Evolutionary conservation across 1,140 invertebrate genomes (phyloP).

Genomic region (Megathymus violae): DNA sequence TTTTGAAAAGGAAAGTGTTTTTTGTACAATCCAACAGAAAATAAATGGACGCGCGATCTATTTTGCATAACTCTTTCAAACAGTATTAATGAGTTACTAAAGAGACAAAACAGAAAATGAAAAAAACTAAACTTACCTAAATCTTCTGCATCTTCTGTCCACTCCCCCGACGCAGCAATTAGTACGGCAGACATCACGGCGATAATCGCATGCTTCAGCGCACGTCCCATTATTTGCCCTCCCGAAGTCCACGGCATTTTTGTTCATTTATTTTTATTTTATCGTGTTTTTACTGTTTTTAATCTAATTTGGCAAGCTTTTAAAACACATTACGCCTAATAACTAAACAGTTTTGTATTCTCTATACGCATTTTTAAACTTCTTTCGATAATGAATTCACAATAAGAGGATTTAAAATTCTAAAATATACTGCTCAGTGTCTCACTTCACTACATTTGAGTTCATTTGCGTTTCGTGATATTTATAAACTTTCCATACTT

Average conservation of each 20-base stretch:
- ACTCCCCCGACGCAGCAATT: slow-evolving; percentile 65
- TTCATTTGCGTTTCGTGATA: slow-evolving; percentile 30
- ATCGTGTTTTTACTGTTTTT: slow-evolving; percentile 6
- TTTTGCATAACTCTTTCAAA: background rate
- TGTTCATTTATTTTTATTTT: slow-evolving; percentile 13
- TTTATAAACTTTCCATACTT: slow-evolving; percentile 32
- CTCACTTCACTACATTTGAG: slow-evolving; percentile 13
- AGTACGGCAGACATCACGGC: slow-evolving; percentile 50
- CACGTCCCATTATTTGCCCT: slow-evolving; percentile 42
- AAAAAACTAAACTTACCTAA: slow-evolving; percentile 60
- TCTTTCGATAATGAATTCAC: too few relatives aligned
- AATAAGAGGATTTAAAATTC: too few relatives aligned
- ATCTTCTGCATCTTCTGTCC: slow-evolving; percentile 78
- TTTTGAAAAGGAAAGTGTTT: too few relatives aligned
- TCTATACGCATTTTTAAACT: background rate
- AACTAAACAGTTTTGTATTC: slow-evolving; percentile 1
- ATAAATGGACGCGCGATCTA: too few relatives aligned
- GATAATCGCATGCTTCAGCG: slow-evolving; percentile 48
- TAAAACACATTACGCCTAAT: slow-evolving; percentile 11
- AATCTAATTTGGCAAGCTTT: slow-evolving; percentile 27
- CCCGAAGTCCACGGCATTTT: slow-evolving; percentile 21
- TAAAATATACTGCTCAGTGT: background rate
- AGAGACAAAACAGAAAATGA: background rate
- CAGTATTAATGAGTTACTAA: background rate
- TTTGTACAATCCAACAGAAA: too few relatives aligned